Percentiles rank a stretch among this genome's conserved stretches.
Conservation (phyloP, 2,888 invertebrate species). For the Mesoligia furuncula region DNA sequence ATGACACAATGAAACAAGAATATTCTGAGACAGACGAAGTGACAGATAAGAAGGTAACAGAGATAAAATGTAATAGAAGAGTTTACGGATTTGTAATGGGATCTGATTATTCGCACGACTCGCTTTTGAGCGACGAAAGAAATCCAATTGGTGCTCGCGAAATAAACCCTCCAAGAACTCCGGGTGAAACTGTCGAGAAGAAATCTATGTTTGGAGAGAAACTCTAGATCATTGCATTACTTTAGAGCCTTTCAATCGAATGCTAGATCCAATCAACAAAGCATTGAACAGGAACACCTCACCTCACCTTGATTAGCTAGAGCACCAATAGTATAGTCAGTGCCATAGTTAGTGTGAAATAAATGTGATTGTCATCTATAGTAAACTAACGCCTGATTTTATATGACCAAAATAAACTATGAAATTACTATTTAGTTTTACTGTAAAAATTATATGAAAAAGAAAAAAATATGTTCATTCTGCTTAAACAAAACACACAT, state of each 20-base stretch:
- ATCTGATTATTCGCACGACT: not conserved
- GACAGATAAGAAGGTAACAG: not conserved
- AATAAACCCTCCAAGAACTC: not conserved
- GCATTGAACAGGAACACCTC: no score
- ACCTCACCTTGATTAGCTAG: not conserved
- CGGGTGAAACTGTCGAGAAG: not conserved
- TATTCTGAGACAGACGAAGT: not conserved
- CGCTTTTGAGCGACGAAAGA: not conserved
- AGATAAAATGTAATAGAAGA: not conserved
- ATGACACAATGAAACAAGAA: slow-evolving; percentile 12
- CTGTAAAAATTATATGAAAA: not conserved
- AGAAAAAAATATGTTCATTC: no score
- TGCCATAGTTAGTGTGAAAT: not conserved
- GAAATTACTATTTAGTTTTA: no score
- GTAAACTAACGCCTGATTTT: not conserved
- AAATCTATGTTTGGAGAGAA: not conserved
- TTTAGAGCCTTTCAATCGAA: not conserved
- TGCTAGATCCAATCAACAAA: not conserved
- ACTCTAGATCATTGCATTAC: not conserved
- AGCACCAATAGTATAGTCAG: not conserved
- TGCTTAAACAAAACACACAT: no score
- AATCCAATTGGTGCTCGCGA: not conserved
- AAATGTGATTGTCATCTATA: not conserved
- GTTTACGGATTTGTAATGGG: no score
- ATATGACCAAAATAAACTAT: not conserved